Evolutionary conservation across 2,888 invertebrate species (phyloP).

Genomic region (Drosophila niveifrons): DNA sequence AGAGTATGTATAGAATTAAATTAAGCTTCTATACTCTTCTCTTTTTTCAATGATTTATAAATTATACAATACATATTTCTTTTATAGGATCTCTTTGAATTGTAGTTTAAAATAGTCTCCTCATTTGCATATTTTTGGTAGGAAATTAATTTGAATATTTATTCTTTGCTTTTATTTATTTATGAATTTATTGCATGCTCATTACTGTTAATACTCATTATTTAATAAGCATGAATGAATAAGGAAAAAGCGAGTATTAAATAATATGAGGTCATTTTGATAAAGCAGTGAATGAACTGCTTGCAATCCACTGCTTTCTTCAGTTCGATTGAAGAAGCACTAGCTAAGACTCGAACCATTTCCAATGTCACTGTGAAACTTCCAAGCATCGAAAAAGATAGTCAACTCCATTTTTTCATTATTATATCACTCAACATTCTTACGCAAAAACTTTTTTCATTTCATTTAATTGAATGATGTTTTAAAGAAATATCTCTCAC

Average conservation of each 20-base stretch:
- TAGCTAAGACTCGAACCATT: background rate
- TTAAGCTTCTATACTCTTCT: background rate
- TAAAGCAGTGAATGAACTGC: background rate
- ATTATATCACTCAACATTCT: too few relatives aligned
- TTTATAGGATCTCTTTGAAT: slow-evolving; percentile 69
- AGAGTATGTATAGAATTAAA: background rate
- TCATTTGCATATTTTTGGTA: slow-evolving; percentile 58
- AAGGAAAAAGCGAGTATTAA: background rate
- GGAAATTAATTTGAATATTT: slow-evolving; percentile 38
- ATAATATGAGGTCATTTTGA: background rate
- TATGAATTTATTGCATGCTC: background rate
- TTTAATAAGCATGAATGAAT: background rate
- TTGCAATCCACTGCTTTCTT: background rate
- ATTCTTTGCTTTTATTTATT: slow-evolving; percentile 16
- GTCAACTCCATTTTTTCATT: too few relatives aligned
- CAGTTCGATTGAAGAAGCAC: background rate
- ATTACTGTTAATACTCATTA: background rate
- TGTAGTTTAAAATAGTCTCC: slow-evolving; percentile 56
- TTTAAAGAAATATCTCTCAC: too few relatives aligned
- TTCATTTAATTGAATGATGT: too few relatives aligned
- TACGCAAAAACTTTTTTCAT: too few relatives aligned
- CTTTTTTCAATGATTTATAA: background rate
- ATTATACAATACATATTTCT: slow-evolving; percentile 40
- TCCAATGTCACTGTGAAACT: background rate
- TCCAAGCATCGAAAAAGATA: too few relatives aligned